Percentiles rank a stretch among this genome's conserved stretches.
These are phyloP conservation scores for Heteropelma amictum DNA, from an alignment of 2,888 invertebrate species.

Conservation along the genomic window DNA sequence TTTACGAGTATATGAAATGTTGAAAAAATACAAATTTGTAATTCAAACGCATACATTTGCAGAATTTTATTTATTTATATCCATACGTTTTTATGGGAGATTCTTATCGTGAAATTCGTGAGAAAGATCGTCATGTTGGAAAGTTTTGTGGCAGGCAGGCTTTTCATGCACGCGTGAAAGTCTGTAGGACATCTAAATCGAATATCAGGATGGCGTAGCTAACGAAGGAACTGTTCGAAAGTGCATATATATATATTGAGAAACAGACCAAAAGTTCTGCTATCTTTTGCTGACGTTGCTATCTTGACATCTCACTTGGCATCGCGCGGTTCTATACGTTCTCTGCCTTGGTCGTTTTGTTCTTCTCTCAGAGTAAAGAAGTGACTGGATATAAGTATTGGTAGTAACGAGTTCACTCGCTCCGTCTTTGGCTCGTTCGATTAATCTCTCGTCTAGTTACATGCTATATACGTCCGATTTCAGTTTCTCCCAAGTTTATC, in stretches of 20 bases:
- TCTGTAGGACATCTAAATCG: constrained; percentile 37
- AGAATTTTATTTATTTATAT: background rate
- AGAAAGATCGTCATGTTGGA: background rate
- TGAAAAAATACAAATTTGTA: background rate
- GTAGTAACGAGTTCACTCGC: constrained; percentile 15
- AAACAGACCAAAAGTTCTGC: constrained; percentile 40
- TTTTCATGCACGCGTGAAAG: constrained; percentile 12
- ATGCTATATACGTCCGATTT: constrained; percentile 21
- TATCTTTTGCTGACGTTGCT: constrained; percentile 55
- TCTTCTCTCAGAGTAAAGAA: constrained; percentile 37
- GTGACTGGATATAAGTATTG: constrained; percentile 2
- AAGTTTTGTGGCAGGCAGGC: constrained; percentile 14
- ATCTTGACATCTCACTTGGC: constrained; percentile 53
- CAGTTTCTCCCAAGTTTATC: background rate
- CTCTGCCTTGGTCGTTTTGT: constrained; percentile 10
- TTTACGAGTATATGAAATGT: too few species aligned
- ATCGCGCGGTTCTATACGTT: constrained; percentile 15
- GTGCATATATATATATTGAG: constrained; percentile 22
- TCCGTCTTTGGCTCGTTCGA: constrained; percentile 38
- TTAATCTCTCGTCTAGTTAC: constrained; percentile 40
- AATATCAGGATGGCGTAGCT: constrained; percentile 34
- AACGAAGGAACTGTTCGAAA: background rate
- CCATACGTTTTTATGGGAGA: background rate
- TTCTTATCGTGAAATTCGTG: background rate
- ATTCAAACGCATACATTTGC: background rate